Percentiles rank a stretch among this genome's conserved stretches.
These are phyloP conservation scores for Ptychobarbus kaznakovi DNA, from an alignment of 2,797 vertebrate species.

Conservation along the genomic window DNA sequence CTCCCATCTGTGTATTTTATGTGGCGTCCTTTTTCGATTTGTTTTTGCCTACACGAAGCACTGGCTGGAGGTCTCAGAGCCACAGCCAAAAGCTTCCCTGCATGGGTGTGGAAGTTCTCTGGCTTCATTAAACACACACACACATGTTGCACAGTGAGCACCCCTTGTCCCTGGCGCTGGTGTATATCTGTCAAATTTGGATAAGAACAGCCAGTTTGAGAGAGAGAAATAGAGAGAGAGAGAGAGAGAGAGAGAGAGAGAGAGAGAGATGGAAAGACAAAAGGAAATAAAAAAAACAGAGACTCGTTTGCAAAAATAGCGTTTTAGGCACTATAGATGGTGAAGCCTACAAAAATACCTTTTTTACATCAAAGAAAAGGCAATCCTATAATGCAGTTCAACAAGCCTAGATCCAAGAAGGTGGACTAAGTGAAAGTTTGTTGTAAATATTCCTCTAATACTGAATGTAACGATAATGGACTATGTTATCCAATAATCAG, in stretches of 20 bases:
- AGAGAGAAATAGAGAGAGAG: too few relatives aligned
- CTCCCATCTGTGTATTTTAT: conserved; percentile 78
- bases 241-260: not conserved
- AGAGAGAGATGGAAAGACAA: conserved; percentile 6
- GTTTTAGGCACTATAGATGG: not conserved
- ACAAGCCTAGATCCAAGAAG: not conserved
- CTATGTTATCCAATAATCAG: not conserved
- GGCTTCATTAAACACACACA: conserved; percentile 70
- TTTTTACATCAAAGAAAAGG: not conserved
- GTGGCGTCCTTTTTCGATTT: conserved; percentile 81
- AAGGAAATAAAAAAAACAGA: not conserved
- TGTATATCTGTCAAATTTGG: conserved; percentile 64
- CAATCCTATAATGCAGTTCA: not conserved
- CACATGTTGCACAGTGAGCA: conserved; percentile 60
- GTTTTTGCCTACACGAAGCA: conserved; percentile 75
- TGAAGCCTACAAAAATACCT: not conserved
- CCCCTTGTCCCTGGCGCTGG: conserved; percentile 59
- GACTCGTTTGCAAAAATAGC: not conserved
- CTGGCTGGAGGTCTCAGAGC: conserved; percentile 71
- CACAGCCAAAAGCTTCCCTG: conserved; percentile 71
- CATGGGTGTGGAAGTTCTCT: conserved; percentile 68
- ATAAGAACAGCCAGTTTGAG: not conserved
- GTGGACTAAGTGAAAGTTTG: not conserved
- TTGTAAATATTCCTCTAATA: not conserved
- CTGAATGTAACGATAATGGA: not conserved